Base-by-base conservation (phyloP, 35 echinoderm and acorn worm genomes). In the Ophioderma brevispina region DNA sequence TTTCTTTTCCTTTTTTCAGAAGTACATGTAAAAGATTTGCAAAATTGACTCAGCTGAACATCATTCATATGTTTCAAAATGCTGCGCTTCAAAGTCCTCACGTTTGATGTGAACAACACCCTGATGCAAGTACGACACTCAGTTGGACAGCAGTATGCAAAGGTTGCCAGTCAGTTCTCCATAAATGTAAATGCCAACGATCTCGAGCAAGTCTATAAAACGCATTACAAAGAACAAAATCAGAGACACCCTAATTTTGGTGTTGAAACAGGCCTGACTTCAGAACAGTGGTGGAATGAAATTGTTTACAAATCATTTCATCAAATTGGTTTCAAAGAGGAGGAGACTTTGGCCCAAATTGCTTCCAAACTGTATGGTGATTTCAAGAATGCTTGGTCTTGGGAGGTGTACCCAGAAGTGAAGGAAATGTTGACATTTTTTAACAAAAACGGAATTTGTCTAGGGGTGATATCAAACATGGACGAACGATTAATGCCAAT, bases 91-190 rank as follows among this genome's bases (percentile, higher is more conserved):
- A 98, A 94, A 81, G 83, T 98, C 17, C 78, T 98, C 0, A 98
- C 96, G 8, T 90, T 98, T 77, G 96, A 98, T 50, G 87, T 94
- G 25, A 94, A 80, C 46, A 92, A 95, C 25, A 98, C 96, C 11
- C 55, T 98, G 40, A 94, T 98, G 31, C 63, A 81, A 80, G 90
- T 98, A 25, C 83, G 90, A 25, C 42, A 89, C 10, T 89, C 92
- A 31, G 93, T 90, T 6, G 96, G 96, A 0, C 82, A 98, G 32
- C 92, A 98, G 40, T 98, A 98, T 64, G 78, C 86, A 15, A 75
- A 86, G 35, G 79, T 92, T 31, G 96, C 92, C 41, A 56, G 80
- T 36, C 76, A 80, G 37, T 92, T 92, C 59, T 84, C 88, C 1
- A 39, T 98, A 18, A 55, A 94, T 18, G 50, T 56, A 1, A 82